Percentiles rank a stretch among this genome's conserved stretches.
These are phyloP conservation scores for Spilogale gracilis DNA, from an alignment of 2,113 vertebrate genomes.

Conservation along the genomic window DNA sequence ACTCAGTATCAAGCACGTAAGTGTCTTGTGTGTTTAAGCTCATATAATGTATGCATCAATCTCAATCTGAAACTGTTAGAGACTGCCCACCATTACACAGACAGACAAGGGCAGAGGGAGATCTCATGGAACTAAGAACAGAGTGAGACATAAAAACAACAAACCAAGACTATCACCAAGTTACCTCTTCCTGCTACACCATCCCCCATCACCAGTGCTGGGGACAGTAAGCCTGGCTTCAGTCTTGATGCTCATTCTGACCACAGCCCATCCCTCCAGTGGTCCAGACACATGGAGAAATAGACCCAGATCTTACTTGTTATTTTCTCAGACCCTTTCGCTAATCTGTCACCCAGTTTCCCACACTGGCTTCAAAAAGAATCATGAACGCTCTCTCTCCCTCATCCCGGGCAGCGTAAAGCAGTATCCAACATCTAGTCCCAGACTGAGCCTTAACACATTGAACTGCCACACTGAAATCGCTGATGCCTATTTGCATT, in stretches of 20 bases:
- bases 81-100: background rate
- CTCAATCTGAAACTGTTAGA: background rate
- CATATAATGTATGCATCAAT: background rate
- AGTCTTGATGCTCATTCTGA: background rate
- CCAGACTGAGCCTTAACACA: background rate
- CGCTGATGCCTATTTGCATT: background rate
- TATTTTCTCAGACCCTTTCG: background rate
- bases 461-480: background rate
- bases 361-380: background rate
- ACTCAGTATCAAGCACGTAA: background rate
- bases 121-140: background rate
- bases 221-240: background rate
- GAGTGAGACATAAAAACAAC: background rate
- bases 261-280: background rate
- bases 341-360: background rate
- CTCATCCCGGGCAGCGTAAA: fast-evolving
- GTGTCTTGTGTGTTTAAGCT: background rate
- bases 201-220: background rate
- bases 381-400: background rate
- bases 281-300: background rate
- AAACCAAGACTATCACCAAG: background rate
- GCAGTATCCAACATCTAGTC: background rate
- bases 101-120: background rate
- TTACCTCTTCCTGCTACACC: background rate
- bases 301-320: background rate